Evolutionary conservation across 2,888 invertebrate genomes (phyloP).

Genomic region (Thelaira solivaga): DNA sequence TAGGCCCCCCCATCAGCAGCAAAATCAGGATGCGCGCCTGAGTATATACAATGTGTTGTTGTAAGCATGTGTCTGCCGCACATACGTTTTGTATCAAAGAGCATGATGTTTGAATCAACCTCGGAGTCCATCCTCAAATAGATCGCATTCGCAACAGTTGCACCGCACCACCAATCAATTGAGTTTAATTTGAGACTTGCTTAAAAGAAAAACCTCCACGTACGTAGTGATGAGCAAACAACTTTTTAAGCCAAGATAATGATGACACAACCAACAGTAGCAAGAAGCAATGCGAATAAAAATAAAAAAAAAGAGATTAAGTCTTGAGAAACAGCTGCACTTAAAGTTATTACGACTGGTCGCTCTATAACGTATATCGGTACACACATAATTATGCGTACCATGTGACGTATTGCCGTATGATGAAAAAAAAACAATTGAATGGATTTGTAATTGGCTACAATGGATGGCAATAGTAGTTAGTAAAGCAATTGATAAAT

Average conservation of each 20-base stretch:
- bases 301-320: neutral
- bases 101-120: neutral
- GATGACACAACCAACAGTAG: slow-evolving; percentile 32
- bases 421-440: neutral
- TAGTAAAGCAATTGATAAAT: too few species aligned
- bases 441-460: too few species aligned
- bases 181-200: neutral
- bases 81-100: neutral
- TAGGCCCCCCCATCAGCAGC: too few species aligned
- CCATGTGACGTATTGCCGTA: neutral
- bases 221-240: slow-evolving; percentile 42
- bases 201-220: neutral
- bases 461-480: too few species aligned
- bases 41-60: neutral
- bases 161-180: slow-evolving; percentile 6
- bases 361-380: slow-evolving; percentile 30
- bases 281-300: slow-evolving; percentile 19
- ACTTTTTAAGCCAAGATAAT: slow-evolving; percentile 17
- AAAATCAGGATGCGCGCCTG: too few species aligned
- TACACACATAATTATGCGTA: slow-evolving; percentile 55
- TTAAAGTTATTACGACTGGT: slow-evolving; percentile 34
- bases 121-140: slow-evolving; percentile 12
- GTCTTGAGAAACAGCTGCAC: slow-evolving; percentile 51
- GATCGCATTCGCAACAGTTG: neutral
- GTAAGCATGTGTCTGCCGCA: neutral